Evolutionary conservation across 2,113 vertebrate genomes (phyloP).

Genomic region (Tichodroma muraria): DNA sequence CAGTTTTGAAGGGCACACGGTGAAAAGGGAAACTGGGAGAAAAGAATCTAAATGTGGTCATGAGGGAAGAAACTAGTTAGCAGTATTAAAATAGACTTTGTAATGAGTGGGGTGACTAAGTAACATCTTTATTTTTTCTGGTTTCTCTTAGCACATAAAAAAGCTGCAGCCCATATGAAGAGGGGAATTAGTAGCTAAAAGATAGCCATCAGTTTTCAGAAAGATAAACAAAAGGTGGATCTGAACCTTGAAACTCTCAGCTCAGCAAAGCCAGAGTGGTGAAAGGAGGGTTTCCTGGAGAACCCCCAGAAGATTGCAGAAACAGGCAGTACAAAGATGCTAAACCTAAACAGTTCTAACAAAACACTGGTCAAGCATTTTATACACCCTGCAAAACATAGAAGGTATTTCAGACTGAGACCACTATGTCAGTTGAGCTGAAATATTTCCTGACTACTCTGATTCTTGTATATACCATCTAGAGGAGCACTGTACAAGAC

Average conservation of each 20-base stretch:
- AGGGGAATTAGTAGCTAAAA: constrained; percentile 26
- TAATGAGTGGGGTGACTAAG: neutral
- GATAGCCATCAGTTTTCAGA: constrained; percentile 35
- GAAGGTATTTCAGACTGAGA: neutral
- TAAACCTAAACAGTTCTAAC: neutral
- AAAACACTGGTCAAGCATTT: neutral
- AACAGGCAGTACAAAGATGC: constrained; percentile 4
- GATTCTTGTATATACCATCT: neutral
- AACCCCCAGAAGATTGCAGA: constrained; percentile 24
- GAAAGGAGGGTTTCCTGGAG: constrained; percentile 17
- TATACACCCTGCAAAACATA: neutral
- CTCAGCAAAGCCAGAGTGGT: constrained; percentile 39
- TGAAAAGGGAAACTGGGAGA: neutral
- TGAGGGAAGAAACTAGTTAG: neutral
- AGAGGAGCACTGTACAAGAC: neutral
- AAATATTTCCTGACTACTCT: neutral
- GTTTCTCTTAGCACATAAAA: constrained; percentile 50
- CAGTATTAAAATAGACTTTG: neutral
- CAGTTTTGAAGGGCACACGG: neutral
- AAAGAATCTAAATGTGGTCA: neutral
- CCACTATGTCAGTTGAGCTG: neutral
- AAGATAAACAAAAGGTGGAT: constrained; percentile 26
- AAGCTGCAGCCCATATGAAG: constrained; percentile 7
- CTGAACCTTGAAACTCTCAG: constrained; percentile 24
- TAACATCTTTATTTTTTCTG: constrained; percentile 33